Evolutionary conservation across 2,888 invertebrate genomes (phyloP).

Genomic region (Pherbina coryleti): DNA sequence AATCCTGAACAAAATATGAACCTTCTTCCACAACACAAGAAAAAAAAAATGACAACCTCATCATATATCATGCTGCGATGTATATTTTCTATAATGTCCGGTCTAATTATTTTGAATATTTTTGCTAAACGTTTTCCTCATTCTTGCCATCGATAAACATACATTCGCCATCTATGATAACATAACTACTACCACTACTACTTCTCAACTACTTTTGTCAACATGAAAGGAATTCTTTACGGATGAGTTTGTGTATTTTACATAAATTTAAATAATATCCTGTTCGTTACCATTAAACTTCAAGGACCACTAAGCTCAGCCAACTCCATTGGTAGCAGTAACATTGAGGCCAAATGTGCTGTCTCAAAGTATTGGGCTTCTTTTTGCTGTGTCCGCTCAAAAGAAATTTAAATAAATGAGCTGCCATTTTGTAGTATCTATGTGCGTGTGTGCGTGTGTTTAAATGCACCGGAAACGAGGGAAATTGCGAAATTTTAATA

Average conservation of each 20-base stretch:
- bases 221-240: not conserved
- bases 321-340: not conserved
- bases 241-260: not conserved
- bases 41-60: too few species aligned
- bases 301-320: not conserved
- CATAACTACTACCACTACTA: too few species aligned
- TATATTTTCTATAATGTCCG: too few species aligned
- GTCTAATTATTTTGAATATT: too few species aligned
- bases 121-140: too few species aligned
- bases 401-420: conserved; percentile 20
- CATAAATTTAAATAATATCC: conserved; percentile 26
- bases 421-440: not conserved
- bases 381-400: not conserved
- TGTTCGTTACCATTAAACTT: conserved; percentile 15
- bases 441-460: not conserved
- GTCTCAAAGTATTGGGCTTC: not conserved
- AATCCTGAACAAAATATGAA: too few species aligned
- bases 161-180: not conserved
- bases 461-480: conserved; percentile 5
- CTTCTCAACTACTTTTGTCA: not conserved
- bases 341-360: not conserved
- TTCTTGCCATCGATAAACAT: too few species aligned
- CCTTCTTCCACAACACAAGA: too few species aligned
- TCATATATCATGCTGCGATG: too few species aligned
- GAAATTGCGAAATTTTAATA: conserved; percentile 24